These are phyloP conservation scores for Brachionus manjavacas DNA, from an alignment of 1,140 invertebrate genomes.

Conservation along the genomic window DNA sequence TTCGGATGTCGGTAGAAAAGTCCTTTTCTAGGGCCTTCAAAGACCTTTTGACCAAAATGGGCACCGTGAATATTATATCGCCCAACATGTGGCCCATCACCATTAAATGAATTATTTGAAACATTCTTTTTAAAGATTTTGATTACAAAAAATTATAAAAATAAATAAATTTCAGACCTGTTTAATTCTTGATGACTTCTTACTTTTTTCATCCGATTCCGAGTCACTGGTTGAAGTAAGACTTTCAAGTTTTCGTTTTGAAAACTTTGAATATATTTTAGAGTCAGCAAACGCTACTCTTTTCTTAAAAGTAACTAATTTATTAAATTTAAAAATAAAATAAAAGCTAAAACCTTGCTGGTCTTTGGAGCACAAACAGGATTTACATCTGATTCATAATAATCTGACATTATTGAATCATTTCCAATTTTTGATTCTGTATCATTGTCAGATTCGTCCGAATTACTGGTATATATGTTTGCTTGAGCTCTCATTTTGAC, in stretches of 20 bases:
- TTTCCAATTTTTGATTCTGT: background rate
- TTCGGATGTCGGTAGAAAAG: background rate
- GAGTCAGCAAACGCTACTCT: background rate
- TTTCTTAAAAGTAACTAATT: background rate
- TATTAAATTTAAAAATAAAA: background rate
- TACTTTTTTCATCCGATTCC: background rate
- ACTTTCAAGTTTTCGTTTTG: background rate
- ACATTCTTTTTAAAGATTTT: background rate
- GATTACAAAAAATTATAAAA: background rate
- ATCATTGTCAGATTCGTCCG: background rate
- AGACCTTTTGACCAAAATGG: background rate
- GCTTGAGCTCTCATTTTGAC: background rate
- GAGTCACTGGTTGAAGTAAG: background rate
- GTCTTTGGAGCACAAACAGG: background rate
- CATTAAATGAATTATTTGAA: background rate
- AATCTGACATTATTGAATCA: background rate
- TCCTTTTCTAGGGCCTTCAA: background rate
- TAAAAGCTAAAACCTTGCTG: background rate
- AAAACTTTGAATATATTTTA: background rate
- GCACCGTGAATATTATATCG: background rate
- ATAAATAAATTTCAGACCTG: background rate
- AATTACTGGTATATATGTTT: background rate
- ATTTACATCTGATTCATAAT: background rate
- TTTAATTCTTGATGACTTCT: background rate
- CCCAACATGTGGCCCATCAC: background rate